Conservation (phyloP, 2,113 vertebrate genomes). For the Gallinago paraguaiae region DNA sequence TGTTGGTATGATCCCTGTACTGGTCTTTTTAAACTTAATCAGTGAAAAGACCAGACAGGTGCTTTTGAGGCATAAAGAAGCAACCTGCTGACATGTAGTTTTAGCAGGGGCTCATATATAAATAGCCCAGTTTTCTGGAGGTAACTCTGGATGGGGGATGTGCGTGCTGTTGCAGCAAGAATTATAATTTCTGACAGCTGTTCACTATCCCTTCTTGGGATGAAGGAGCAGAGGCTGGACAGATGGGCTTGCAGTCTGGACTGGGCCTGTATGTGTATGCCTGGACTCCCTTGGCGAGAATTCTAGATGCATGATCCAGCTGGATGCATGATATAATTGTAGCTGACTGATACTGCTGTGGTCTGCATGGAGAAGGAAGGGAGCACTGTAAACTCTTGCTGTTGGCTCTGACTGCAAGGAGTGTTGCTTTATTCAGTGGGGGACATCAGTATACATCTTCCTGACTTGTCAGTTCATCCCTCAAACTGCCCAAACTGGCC, state of each 20-base stretch:
- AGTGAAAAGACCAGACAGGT: not conserved
- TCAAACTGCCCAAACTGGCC: not conserved
- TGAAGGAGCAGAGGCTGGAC: not conserved
- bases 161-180: not conserved
- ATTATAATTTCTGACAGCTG: not conserved
- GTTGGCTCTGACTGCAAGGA: not conserved
- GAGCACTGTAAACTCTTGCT: not conserved
- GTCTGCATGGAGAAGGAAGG: not conserved
- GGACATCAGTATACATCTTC: not conserved
- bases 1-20: not conserved
- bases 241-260: not conserved
- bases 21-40: not conserved
- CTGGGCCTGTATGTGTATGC: fast-evolving
- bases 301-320: not conserved
- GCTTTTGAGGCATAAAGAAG: not conserved
- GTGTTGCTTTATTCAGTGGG: not conserved
- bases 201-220: not conserved
- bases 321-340: not conserved
- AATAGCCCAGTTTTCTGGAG: not conserved
- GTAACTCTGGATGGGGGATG: not conserved
- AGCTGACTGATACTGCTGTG: not conserved
- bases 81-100: not conserved
- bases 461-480: not conserved
- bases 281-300: not conserved
- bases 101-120: not conserved